phyloP scores from a whole-genome alignment of 2,888 invertebrate genomes.

The Acleris laterana region DNA sequence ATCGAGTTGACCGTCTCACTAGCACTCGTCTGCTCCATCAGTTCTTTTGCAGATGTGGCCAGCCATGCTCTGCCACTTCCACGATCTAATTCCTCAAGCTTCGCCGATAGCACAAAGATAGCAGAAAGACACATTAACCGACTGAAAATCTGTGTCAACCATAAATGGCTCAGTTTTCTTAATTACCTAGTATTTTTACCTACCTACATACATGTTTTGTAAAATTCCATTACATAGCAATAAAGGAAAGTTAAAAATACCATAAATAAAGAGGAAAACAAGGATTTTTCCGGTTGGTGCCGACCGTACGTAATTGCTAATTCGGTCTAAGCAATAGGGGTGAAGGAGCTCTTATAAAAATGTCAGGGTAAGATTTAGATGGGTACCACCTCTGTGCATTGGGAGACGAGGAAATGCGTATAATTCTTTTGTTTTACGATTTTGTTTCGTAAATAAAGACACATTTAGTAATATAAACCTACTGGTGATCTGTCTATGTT shows the following conservation, averaged over 20 bases:
- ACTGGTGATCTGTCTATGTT: no score
- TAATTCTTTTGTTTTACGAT: slow-evolving; percentile 33
- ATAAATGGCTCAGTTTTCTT: no score
- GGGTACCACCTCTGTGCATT: slow-evolving; percentile 55
- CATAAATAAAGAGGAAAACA: slow-evolving; percentile 1
- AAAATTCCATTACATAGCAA: neutral
- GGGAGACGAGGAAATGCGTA: slow-evolving; percentile 53
- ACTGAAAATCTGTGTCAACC: no score
- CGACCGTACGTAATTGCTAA: slow-evolving; percentile 67
- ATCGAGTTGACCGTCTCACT: no score
- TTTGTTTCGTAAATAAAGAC: slow-evolving; percentile 30
- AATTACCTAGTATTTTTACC: no score
- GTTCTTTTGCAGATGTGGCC: no score
- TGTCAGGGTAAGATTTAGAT: slow-evolving; percentile 75
- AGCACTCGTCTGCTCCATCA: no score
- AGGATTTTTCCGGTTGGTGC: slow-evolving; percentile 43
- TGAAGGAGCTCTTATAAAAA: slow-evolving; percentile 76
- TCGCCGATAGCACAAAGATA: no score
- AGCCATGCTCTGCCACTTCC: no score
- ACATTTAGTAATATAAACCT: neutral
- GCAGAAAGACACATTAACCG: no score
- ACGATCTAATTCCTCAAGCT: no score
- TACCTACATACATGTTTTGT: no score
- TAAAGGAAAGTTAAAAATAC: neutral
- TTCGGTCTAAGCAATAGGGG: slow-evolving; percentile 74